These are phyloP conservation scores for Myiagra hebetior DNA, from an alignment of 2,113 vertebrate species.

Conservation along the genomic window DNA sequence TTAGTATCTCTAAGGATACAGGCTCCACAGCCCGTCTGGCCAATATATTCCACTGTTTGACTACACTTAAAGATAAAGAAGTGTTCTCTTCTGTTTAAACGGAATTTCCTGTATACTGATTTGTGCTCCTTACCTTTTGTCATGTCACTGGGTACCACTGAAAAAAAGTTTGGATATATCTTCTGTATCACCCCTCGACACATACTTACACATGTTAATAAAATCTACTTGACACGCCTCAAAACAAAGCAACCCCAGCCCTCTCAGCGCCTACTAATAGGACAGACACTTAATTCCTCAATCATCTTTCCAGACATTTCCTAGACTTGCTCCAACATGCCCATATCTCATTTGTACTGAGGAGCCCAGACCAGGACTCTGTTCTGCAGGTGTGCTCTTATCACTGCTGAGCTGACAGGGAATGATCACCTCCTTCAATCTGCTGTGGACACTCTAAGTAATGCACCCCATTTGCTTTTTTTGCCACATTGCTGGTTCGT, in stretches of 20 bases:
- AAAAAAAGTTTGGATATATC: background rate
- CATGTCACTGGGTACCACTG: background rate
- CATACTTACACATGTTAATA: background rate
- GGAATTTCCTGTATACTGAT: background rate
- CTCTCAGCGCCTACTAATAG: background rate
- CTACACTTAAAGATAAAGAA: background rate
- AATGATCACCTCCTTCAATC: background rate
- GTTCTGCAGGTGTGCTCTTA: background rate
- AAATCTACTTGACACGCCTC: background rate
- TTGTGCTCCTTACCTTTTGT: background rate
- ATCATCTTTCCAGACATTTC: background rate
- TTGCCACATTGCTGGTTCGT: background rate
- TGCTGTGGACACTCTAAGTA: background rate
- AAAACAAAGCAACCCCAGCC: background rate
- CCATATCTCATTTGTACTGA: background rate
- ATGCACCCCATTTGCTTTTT: background rate
- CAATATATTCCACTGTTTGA: background rate
- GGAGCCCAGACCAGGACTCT: background rate
- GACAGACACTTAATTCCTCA: background rate
- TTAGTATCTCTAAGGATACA: background rate
- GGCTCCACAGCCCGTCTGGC: background rate
- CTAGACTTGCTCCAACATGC: background rate
- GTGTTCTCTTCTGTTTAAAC: background rate
- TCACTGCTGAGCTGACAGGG: background rate
- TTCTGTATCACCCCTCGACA: fast-evolving